These are phyloP conservation scores for Lytechinus variegatus DNA, from an alignment of 35 echinoderm and acorn worm genomes.

Conservation along the genomic window DNA sequence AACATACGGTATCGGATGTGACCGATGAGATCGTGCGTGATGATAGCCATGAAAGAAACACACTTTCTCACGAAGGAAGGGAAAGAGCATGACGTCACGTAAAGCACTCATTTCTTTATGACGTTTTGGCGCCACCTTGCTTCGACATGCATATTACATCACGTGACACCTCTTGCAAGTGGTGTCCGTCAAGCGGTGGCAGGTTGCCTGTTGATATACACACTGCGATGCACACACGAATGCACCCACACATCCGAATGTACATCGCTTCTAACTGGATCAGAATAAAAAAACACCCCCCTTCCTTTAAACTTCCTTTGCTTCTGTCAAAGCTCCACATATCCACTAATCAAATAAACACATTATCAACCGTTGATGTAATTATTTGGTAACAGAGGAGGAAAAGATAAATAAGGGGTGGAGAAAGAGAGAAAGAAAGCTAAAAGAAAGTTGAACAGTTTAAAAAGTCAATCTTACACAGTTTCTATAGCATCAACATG, in stretches of 20 bases:
- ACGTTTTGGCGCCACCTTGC: neutral
- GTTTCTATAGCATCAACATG: too few species aligned
- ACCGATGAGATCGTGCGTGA: neutral
- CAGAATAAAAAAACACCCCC: neutral
- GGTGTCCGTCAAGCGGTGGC: neutral
- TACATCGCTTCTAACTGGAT: neutral
- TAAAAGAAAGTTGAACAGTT: too few species aligned
- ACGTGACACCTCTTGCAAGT: neutral
- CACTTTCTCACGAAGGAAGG: neutral
- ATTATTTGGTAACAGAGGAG: too few species aligned
- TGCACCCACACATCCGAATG: neutral
- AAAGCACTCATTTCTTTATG: neutral
- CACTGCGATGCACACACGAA: neutral
- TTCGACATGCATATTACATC: neutral
- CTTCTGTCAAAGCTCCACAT: too few species aligned
- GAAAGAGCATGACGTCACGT: neutral
- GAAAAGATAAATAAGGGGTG: too few species aligned
- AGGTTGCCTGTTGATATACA: constrained; percentile 2
- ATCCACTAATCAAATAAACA: too few species aligned
- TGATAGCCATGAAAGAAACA: neutral
- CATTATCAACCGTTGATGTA: too few species aligned
- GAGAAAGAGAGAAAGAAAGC: too few species aligned
- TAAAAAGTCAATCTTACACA: too few species aligned
- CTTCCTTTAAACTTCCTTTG: neutral
- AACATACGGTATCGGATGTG: neutral